phyloP scores from a whole-genome alignment of 2,113 vertebrate species.

The Gallinago media region DNA sequence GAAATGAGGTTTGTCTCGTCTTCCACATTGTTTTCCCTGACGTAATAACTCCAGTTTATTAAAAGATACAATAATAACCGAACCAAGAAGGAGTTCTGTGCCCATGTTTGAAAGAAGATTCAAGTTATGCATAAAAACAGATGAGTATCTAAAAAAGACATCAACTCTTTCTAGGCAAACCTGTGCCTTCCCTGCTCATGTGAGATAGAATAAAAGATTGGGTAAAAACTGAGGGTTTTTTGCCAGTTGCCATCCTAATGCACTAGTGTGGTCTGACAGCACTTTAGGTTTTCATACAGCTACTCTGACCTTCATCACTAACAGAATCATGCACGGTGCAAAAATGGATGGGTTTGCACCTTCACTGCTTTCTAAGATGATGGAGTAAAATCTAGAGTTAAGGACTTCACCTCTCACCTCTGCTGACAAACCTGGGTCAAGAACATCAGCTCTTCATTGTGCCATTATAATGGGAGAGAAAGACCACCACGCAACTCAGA shows the following conservation, averaged over 20 bases:
- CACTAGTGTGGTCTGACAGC: not conserved
- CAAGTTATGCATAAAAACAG: not conserved
- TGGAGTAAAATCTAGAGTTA: not conserved
- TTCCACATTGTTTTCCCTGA: not conserved
- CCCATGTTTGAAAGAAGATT: not conserved
- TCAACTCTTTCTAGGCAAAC: not conserved
- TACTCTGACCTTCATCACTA: not conserved
- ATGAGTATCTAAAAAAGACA: not conserved
- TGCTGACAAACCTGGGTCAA: not conserved
- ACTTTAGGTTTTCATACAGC: not conserved
- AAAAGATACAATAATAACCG: not conserved
- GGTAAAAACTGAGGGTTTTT: not conserved
- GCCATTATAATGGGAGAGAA: not conserved
- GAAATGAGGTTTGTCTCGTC: not conserved
- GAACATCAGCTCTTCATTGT: not conserved
- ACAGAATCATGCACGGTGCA: fast-evolving
- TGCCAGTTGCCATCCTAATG: not conserved
- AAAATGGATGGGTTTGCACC: fast-evolving
- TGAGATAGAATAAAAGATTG: not conserved
- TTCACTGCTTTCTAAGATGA: not conserved
- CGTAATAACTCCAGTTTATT: not conserved
- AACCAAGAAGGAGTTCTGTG: not conserved
- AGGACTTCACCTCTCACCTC: not conserved
- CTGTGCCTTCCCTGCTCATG: not conserved
- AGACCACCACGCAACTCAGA: fast-evolving